Evolutionary conservation across 2,888 invertebrate species (phyloP), one percentile per base, ranked within the genome.

Genomic region (Odontocerum albicorne): DNA sequence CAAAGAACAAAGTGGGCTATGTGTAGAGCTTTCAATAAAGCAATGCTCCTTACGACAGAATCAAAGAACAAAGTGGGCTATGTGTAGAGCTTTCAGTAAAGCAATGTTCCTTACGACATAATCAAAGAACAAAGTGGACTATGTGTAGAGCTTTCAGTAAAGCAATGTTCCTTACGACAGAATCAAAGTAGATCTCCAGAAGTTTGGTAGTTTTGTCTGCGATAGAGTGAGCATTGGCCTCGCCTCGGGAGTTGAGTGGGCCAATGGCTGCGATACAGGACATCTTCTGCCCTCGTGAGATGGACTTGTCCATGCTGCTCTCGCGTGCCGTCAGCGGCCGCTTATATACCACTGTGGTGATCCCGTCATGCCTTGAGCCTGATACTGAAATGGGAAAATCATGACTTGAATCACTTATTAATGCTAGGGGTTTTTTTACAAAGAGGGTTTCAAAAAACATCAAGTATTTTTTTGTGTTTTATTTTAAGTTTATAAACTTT

Each of bases 241-340:
- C 92, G 63, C 84, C 84, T 47, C 85, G 73, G 0, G 82, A 78
- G 75, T 92, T 92, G 21, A 95, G 75, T 0, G 88, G 87, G 0
- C 95, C 94, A 63, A 94, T 90, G 3, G 94, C 94, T 0, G 92
- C 93, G 49, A 95, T 90, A 2, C 94, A 87, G 19, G 87, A 89
- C 17, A 88, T 85, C 21, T 88, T 84, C 1, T 84, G 75, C 17
- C 85, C 81, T 1, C 79, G 76, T 1, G 86, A 80, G 45, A 91
- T 83, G 61, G 86, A 83, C 62, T 80, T 77, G 70, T 92, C 92
- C 60, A 85, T 85, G 27, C 79, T 73, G 0, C 87, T 79, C 63
- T 92, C 91, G 62, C 82, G 85, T 0, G 91, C 90, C 52, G 85
- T 83, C 46, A 94, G 74, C 0, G 91, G 90, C 0, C 92, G 83